Evolutionary conservation across 2,113 vertebrate genomes (phyloP).

Genomic region (Triplophysa rosa): DNA sequence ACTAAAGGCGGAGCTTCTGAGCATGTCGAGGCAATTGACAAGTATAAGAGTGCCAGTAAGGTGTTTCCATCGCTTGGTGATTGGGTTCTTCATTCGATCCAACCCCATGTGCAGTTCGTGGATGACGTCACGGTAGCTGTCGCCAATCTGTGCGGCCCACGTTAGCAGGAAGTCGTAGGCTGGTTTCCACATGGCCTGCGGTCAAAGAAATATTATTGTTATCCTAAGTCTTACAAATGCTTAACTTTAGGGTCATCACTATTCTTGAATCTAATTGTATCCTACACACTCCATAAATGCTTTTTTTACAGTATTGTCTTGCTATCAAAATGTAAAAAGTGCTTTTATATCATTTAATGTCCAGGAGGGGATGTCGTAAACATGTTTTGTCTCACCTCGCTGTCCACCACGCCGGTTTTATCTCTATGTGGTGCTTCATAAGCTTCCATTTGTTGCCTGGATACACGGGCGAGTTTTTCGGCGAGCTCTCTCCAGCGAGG

Average conservation of each 20-base stretch:
- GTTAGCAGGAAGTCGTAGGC: conserved; percentile 95
- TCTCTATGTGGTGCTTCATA: conserved; percentile 94
- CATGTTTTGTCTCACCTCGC: conserved; percentile 76
- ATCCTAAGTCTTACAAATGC: too few relatives aligned
- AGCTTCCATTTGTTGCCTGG: conserved; percentile 94
- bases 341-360: not conserved
- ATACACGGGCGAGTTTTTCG: conserved; percentile 88
- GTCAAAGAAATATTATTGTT: not conserved
- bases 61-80: conserved; percentile 97
- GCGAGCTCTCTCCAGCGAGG: conserved; percentile 96
- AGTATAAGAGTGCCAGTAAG: conserved; percentile 93
- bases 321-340: too few relatives aligned
- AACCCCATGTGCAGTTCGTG: conserved; percentile 93
- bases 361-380: not conserved
- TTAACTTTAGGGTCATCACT: too few relatives aligned
- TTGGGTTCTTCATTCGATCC: conserved; percentile 95
- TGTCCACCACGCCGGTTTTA: conserved; percentile 84
- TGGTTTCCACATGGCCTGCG: conserved; percentile 98
- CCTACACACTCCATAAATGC: too few relatives aligned
- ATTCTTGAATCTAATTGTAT: too few relatives aligned
- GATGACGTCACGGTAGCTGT: conserved; percentile 96
- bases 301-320: too few relatives aligned
- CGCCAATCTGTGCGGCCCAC: conserved; percentile 94
- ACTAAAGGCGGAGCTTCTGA: conserved; percentile 90
- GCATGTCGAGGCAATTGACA: conserved; percentile 88